Conservation (phyloP, 2,888 invertebrate species). For the Mesorhabditis spiculigera region DNA sequence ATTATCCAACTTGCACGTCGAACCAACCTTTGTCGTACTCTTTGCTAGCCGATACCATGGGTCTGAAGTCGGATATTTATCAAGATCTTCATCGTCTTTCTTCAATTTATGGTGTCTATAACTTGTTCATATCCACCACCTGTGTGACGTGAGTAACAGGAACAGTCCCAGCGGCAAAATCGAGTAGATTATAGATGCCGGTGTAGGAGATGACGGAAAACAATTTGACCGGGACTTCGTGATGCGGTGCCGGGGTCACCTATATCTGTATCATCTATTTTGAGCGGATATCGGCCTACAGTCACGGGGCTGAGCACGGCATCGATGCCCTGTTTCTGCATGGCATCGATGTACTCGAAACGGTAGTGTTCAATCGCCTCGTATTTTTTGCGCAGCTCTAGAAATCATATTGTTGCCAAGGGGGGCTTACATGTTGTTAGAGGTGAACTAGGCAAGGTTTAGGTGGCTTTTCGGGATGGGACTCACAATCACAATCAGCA, state of each 20-base stretch:
- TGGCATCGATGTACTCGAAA: conserved; percentile 30
- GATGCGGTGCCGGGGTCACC: conserved; percentile 35
- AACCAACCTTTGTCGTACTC: conserved; percentile 24
- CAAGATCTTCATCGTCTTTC: conserved; percentile 31
- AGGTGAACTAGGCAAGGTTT: background rate
- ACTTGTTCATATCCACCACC: conserved; percentile 1
- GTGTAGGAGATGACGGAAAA: conserved; percentile 51
- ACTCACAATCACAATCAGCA: too few species aligned
- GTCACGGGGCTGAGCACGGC: conserved; percentile 42
- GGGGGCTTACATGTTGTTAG: too few species aligned
- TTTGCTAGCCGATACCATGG: conserved; percentile 39
- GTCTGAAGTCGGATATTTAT: conserved; percentile 38
- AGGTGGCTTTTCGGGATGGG: background rate
- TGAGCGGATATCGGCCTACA: conserved; percentile 18
- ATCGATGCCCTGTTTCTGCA: conserved; percentile 35
- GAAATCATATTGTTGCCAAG: conserved; percentile 1
- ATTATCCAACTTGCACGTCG: background rate
- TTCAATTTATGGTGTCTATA: background rate
- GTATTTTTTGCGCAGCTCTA: conserved; percentile 42
- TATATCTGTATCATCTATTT: conserved; percentile 5
- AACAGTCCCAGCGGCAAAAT: conserved; percentile 57
- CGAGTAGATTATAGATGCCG: conserved; percentile 57
- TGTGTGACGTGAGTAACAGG: conserved; percentile 8
- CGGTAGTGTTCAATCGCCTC: conserved; percentile 42
- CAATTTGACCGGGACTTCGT: conserved; percentile 39